phyloP scores from a whole-genome alignment of 2,888 invertebrate genomes.

The Steromphala cineraria region DNA sequence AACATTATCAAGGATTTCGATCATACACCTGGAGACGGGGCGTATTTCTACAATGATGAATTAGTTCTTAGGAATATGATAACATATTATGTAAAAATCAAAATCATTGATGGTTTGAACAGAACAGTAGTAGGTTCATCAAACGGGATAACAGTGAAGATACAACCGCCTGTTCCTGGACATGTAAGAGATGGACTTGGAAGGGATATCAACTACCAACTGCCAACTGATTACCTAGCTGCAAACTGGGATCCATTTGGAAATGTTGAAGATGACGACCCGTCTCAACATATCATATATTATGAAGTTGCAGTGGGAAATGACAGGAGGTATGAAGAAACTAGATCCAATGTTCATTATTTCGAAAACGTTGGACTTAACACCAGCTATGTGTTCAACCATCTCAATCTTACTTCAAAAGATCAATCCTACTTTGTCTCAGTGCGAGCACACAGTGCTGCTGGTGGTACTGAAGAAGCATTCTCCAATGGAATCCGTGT shows the following conservation, averaged over 20 bases:
- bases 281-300: constrained; percentile 45
- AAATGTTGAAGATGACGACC: constrained; percentile 6
- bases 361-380: constrained; percentile 60
- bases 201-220: constrained; percentile 52
- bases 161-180: constrained; percentile 56
- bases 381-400: constrained; percentile 47
- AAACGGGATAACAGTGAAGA: constrained; percentile 53
- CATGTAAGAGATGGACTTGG: constrained; percentile 53
- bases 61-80: constrained; percentile 48
- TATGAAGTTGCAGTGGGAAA: constrained; percentile 64
- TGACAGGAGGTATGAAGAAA: constrained; percentile 53
- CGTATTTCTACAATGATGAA: constrained; percentile 49
- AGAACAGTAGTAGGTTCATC: constrained; percentile 44
- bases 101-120: constrained; percentile 45
- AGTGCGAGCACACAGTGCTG: constrained; percentile 54
- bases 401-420: constrained; percentile 52
- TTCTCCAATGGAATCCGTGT: constrained; percentile 59
- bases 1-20: constrained; percentile 37
- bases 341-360: constrained; percentile 53
- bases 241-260: constrained; percentile 62
- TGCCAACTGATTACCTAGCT: constrained; percentile 40
- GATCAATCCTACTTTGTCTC: constrained; percentile 56
- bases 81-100: constrained; percentile 48
- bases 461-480: constrained; percentile 55
- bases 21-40: constrained; percentile 28